Percentiles rank a stretch among this genome's conserved stretches.
phyloP scores from a whole-genome alignment of 2,113 vertebrate genomes.

The Cyanocitta stelleri region DNA sequence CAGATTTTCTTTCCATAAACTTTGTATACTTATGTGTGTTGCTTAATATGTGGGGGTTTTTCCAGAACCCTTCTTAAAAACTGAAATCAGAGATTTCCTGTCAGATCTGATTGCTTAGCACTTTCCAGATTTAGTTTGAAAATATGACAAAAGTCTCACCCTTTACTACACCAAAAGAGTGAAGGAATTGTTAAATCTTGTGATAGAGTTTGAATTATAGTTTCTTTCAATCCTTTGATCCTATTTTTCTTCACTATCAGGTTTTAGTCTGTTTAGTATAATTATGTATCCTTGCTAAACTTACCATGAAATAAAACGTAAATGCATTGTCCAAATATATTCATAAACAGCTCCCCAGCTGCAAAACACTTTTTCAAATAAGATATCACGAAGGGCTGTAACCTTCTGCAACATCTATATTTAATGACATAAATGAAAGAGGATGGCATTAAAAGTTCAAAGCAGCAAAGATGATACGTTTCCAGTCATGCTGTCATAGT shows the following conservation, averaged over 20 bases:
- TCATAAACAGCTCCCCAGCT: background rate
- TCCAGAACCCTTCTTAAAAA: background rate
- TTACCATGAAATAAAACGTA: background rate
- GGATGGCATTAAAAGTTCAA: slow-evolving; percentile 51
- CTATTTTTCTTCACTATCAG: background rate
- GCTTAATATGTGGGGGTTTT: background rate
- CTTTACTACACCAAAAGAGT: background rate
- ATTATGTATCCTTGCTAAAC: background rate
- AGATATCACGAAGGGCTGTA: slow-evolving; percentile 13
- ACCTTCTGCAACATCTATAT: slow-evolving; percentile 40
- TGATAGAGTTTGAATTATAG: background rate
- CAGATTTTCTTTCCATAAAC: background rate
- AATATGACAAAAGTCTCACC: background rate
- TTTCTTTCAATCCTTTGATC: background rate
- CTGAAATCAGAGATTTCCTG: background rate
- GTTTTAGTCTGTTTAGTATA: background rate
- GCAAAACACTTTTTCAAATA: background rate
- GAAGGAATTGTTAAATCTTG: background rate
- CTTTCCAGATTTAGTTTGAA: background rate
- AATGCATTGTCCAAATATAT: background rate
- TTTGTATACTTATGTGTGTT: background rate
- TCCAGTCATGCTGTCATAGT: slow-evolving; percentile 3
- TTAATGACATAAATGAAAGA: slow-evolving; percentile 39
- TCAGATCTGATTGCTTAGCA: background rate
- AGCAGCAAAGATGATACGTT: slow-evolving; percentile 11